These are phyloP conservation scores for Sebastolobus alascanus DNA, from an alignment of 2,797 vertebrate genomes.

Conservation along the genomic window DNA sequence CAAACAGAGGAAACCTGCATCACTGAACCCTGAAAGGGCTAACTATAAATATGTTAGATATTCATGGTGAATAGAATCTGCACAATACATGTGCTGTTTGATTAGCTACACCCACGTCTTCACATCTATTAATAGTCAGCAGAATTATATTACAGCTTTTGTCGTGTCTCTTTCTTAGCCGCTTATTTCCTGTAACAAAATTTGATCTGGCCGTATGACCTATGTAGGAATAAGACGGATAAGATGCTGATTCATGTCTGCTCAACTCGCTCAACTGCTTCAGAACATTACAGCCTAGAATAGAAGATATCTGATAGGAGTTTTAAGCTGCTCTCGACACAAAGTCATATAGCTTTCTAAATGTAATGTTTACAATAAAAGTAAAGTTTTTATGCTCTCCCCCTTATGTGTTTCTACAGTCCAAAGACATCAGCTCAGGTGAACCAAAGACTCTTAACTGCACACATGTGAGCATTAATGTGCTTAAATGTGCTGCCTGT, in stretches of 20 bases:
- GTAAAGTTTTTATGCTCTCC: neutral
- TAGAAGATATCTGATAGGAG: neutral
- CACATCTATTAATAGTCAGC: slow-evolving; percentile 44
- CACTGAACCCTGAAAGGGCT: slow-evolving; percentile 47
- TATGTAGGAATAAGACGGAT: slow-evolving; percentile 3
- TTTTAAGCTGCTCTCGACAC: neutral
- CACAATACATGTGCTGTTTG: slow-evolving; percentile 63
- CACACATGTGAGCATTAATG: neutral
- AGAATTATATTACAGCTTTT: slow-evolving; percentile 40
- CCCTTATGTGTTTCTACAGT: neutral
- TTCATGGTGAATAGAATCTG: slow-evolving; percentile 46
- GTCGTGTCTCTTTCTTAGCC: slow-evolving; percentile 25
- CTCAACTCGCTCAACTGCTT: slow-evolving; percentile 1
- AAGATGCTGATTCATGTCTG: neutral
- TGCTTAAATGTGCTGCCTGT: neutral
- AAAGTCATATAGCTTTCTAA: neutral
- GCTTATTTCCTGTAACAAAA: slow-evolving; percentile 41
- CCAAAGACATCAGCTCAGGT: neutral
- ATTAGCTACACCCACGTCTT: slow-evolving; percentile 61
- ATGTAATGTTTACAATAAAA: neutral
- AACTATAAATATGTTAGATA: slow-evolving; percentile 69
- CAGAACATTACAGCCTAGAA: neutral
- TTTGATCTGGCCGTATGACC: slow-evolving; percentile 12
- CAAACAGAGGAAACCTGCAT: slow-evolving; percentile 76
- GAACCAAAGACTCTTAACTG: neutral